Conservation (phyloP, 53 echinoderm and acorn worm genomes). For the Stichopus horrens region DNA sequence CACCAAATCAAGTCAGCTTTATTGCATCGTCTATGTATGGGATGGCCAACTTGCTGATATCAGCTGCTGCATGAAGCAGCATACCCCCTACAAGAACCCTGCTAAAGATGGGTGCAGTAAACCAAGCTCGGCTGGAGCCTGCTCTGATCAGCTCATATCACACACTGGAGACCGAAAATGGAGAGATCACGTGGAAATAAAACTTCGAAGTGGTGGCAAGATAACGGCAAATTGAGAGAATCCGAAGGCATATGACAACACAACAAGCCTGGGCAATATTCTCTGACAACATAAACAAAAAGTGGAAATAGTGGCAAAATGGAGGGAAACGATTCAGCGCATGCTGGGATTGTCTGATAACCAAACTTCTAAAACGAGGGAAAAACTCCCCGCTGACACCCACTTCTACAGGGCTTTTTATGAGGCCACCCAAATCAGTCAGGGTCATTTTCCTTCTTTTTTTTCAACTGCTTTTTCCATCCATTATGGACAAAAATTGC, state of each 20-base stretch:
- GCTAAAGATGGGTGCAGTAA: too few relatives aligned
- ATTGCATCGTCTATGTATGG: too few relatives aligned
- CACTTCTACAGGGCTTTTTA: slow-evolving; percentile 5
- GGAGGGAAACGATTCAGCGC: neutral
- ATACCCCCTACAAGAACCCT: too few relatives aligned
- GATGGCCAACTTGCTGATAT: too few relatives aligned
- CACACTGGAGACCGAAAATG: too few relatives aligned
- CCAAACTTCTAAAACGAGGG: neutral
- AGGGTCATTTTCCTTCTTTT: neutral
- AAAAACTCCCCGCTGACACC: slow-evolving; percentile 6
- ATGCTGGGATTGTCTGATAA: slow-evolving; percentile 19
- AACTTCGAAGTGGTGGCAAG: too few relatives aligned
- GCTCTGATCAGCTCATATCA: too few relatives aligned
- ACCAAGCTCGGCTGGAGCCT: too few relatives aligned
- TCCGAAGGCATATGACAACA: neutral
- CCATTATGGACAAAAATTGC: neutral
- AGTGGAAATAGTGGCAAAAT: slow-evolving; percentile 18
- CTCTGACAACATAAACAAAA: neutral
- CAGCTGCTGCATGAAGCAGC: too few relatives aligned
- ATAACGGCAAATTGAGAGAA: too few relatives aligned
- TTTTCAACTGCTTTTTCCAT: neutral
- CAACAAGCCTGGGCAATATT: neutral
- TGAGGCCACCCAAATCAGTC: slow-evolving; percentile 21
- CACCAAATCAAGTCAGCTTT: too few relatives aligned
- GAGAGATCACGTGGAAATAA: too few relatives aligned